phyloP scores from a whole-genome alignment of 2,113 vertebrate species.

The Vidua macroura region DNA sequence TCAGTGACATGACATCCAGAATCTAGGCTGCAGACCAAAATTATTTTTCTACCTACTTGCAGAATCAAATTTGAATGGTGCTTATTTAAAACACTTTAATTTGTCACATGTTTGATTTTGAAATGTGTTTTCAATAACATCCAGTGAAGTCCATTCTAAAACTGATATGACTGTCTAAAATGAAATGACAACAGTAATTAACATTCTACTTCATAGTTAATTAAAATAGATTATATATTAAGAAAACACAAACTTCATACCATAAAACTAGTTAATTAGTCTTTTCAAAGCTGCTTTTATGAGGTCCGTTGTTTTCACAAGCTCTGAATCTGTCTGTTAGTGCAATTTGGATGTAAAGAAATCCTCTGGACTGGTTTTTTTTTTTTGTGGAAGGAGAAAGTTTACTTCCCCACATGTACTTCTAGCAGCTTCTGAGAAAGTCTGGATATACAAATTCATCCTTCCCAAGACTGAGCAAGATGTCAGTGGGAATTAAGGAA shows the following conservation, averaged over 20 bases:
- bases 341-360: not conserved
- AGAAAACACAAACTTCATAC: constrained; percentile 19
- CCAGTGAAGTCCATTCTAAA: constrained; percentile 47
- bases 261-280: constrained; percentile 20
- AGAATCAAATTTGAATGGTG: not conserved
- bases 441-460: not conserved
- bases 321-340: not conserved
- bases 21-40: constrained; percentile 17
- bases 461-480: not conserved
- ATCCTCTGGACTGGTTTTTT: not conserved
- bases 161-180: constrained; percentile 43
- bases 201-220: constrained; percentile 43
- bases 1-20: constrained; percentile 7
- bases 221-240: constrained; percentile 48
- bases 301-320: not conserved
- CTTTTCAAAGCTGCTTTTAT: not conserved
- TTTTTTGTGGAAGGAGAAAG: not conserved
- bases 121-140: constrained; percentile 51
- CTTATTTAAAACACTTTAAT: constrained; percentile 45
- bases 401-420: not conserved
- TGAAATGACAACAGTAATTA: constrained; percentile 56
- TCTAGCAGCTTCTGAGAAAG: not conserved
- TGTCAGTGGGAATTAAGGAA: not conserved
- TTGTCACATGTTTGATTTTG: constrained; percentile 50
- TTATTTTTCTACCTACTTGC: constrained; percentile 25